These are phyloP conservation scores for Calephelis nemesis DNA, from an alignment of 1,140 invertebrate species.

Conservation along the genomic window DNA sequence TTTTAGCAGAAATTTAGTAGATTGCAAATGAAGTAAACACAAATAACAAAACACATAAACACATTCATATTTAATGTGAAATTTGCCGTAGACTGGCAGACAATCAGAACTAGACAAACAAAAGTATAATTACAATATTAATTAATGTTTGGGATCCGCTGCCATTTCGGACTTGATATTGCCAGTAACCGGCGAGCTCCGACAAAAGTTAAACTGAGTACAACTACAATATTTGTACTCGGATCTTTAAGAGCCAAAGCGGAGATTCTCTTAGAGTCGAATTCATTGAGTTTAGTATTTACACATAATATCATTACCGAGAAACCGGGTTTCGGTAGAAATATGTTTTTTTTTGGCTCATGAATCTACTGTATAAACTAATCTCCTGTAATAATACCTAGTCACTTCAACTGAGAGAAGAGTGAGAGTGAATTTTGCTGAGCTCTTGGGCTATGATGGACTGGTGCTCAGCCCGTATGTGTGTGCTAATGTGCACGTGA, in stretches of 20 bases:
- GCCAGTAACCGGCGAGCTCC: not conserved
- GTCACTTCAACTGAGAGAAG: too few species aligned
- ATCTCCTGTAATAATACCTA: too few species aligned
- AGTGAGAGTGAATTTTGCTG: too few species aligned
- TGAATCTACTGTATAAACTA: too few species aligned
- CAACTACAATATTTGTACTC: slow-evolving; percentile 5
- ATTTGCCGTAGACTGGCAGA: not conserved
- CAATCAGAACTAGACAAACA: not conserved
- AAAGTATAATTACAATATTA: not conserved
- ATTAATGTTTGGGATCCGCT: not conserved
- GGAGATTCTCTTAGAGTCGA: not conserved
- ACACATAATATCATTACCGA: not conserved
- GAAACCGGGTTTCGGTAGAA: too few species aligned
- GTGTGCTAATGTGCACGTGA: too few species aligned
- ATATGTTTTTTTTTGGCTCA: too few species aligned
- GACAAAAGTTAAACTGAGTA: not conserved
- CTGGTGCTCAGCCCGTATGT: too few species aligned
- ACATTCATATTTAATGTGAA: not conserved
- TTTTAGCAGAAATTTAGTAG: too few species aligned
- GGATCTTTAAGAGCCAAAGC: not conserved
- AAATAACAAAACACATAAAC: not conserved
- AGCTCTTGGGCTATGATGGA: too few species aligned
- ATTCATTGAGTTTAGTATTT: not conserved
- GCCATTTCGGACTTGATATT: slow-evolving; percentile 7
- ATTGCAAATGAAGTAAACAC: too few species aligned